Base-by-base conservation (phyloP, 2,113 vertebrate genomes). In the Podarcis muralis region DNA sequence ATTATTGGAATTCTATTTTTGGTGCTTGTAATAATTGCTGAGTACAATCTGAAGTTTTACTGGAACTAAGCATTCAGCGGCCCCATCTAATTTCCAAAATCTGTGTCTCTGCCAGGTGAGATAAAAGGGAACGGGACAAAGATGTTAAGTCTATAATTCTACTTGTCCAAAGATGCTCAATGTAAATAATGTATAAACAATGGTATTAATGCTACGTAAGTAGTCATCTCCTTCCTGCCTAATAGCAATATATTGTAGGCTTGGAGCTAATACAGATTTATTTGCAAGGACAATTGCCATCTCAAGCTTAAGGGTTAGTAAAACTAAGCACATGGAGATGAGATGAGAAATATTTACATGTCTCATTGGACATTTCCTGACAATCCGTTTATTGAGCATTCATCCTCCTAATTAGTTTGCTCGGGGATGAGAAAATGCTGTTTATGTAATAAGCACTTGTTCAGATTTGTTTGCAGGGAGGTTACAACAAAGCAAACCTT, bases 1-100 rank as follows among this genome's bases (percentile, higher is more conserved):
- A 84, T 25, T 43, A 66, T 25, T 37, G 25, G 83, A 85, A 71
- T 86, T 48, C 78, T 85, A 85, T 88, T 40, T 83, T 69, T 15
- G 82, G 62, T 69, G 6, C 2, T 20, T 78, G 62, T 22, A 79
- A 66, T 68, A 53, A 79, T 71, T 78, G n/a, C 59, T 59, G 22
- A n/a, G 43, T 78, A 71, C 9, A 77, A 66, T 40, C 16, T 74
- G 48, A 40, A 37, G 27, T 30, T 16, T 62, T 57, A 78, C 40
- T 69, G 72, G 30, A 40, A 68, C 30, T 43, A 59, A 74, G 87
- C 32, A 75, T 88, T 40, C 57, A 76, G 27, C 25, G 2, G 74
- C 76, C 71, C 37, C 43, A 3, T 32, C 15, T 23, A n/a, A 23
- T 62, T 5, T 15, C 16, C 53, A 16, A 65, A 2, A 69, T 25